Evolutionary conservation across 1,140 invertebrate genomes (phyloP), one percentile per base, ranked within the genome.

Genomic region (Scaptomyza graminum): DNA sequence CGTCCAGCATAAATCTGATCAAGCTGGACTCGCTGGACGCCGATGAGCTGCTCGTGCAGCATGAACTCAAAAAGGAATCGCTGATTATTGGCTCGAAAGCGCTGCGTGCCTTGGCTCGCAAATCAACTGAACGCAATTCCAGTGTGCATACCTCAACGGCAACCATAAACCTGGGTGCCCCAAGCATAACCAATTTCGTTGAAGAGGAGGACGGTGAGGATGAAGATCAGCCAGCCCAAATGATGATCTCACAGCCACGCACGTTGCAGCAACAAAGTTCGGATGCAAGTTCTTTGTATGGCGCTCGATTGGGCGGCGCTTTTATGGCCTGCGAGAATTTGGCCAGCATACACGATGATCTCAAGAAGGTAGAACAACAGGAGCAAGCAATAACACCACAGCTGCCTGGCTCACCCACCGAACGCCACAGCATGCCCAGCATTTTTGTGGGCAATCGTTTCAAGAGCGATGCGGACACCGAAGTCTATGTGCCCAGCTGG

Each of bases 321-420:
- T 94, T 93, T 59, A 93, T 93, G 84, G 94, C 94, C 5, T 95
- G 94, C 83, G 94, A 95, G 92, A 94, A 95, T 92, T 87, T 95
- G 68, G 92, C 93, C 7, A 94, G 93, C 78, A 92, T 95, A 64
- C 93, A 94, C 76, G 94, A 93, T 92, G 68, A 92, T 88, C 75
- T 79, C 84, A 73, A 52, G 73, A 66, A 28, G n/a, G 16, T 49
- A 52, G 18, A n/a, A 31, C 34, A 41, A 28, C 31, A 41, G 22
- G 25, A 59, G 70, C 61, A n/a, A 57, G 57, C 25, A 11, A 31
- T 47, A 39, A 51, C 43, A 28, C 59, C 59, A 9, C 54, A 60
- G 28, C 49, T 71, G 5, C 43, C 67, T 0, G 60, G 68, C 8
- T 85, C 87, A 1, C 90, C 83, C n/a, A 75, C 76, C n/a, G 90